Evolutionary conservation across 2,888 invertebrate genomes (phyloP), one percentile per base, ranked within the genome.

Genomic region (Eulithis testata): DNA sequence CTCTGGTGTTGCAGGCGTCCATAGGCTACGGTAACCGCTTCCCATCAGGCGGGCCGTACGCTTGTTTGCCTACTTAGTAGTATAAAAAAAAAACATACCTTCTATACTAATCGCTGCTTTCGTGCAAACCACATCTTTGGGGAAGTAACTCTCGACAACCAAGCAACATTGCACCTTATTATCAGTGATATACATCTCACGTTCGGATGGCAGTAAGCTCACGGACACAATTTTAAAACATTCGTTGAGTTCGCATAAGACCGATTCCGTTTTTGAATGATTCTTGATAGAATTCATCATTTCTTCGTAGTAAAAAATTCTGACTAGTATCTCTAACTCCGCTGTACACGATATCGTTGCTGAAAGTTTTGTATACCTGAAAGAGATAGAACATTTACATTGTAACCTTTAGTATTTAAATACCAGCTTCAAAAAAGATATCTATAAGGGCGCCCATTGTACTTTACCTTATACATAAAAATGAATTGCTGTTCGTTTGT

Each of bases 241-340:
- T 70, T 94, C 94, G 69, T 89, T 94, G 51, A 94, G 86, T 72
- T 94, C 94, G 0, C 94, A 89, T 50, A 94, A 79, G 21, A 95
- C 89, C 0, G 94, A 85, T 51, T 94, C 92, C 0, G 87, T 77
- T 59, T 87, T 90, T 37, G 85, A 85, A 0, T 95, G 84, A 53
- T 90, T 90, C 78, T 94, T 94, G 65, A 95, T 92, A 2, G 95
- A 94, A 60, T 95, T 96, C 76, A 95, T 93, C 95, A 98, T 97
- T 82, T 98, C 97, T 76, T 97, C 96, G 82, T 96, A 97, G 84
- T 97, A 97, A 70, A 95, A 95, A 75, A 95, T 95, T 79, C 97
- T 94, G 76, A 95, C 95, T 71, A 97, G 94, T 65, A 95, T 95
- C 80, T 96, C 96, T 72, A 98, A 91, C 81, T 96, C 95, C 11